Evolutionary conservation across 2,797 vertebrate genomes (phyloP).

Genomic region (Picus viridis): DNA sequence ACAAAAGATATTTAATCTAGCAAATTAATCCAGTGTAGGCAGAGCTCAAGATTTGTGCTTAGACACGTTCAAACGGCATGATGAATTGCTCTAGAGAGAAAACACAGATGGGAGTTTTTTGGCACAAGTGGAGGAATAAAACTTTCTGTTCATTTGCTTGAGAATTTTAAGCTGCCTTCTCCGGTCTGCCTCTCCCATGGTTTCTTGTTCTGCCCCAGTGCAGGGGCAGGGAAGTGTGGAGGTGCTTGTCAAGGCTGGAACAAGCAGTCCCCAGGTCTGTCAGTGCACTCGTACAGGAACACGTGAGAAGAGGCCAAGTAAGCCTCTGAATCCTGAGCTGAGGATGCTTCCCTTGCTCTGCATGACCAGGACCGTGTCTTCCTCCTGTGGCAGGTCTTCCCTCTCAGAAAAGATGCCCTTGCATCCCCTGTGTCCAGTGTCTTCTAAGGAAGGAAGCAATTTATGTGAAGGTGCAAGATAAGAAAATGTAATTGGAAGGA

Average conservation of each 20-base stretch:
- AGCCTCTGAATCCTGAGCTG: background rate
- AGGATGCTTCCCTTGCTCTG: background rate
- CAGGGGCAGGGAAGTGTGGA: background rate
- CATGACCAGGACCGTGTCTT: accelerated
- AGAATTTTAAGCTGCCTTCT: background rate
- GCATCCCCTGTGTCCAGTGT: background rate
- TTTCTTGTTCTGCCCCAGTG: accelerated
- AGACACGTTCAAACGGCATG: background rate
- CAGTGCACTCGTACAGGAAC: accelerated
- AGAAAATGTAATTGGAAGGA: background rate
- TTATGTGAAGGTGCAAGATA: background rate
- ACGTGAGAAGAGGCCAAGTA: accelerated
- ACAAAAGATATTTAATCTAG: background rate
- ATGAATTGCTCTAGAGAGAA: background rate
- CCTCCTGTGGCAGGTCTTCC: background rate
- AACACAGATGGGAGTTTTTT: background rate
- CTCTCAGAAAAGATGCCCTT: background rate
- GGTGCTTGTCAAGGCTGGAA: too few relatives aligned
- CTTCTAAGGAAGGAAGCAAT: background rate
- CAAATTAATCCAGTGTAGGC: background rate
- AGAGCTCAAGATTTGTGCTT: background rate
- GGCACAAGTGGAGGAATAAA: background rate
- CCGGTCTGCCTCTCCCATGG: background rate
- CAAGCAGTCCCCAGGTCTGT: background rate
- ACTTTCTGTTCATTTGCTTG: background rate